Evolutionary conservation across 1,140 invertebrate genomes (phyloP).

Genomic region (Rhynchophorus ferrugineus): DNA sequence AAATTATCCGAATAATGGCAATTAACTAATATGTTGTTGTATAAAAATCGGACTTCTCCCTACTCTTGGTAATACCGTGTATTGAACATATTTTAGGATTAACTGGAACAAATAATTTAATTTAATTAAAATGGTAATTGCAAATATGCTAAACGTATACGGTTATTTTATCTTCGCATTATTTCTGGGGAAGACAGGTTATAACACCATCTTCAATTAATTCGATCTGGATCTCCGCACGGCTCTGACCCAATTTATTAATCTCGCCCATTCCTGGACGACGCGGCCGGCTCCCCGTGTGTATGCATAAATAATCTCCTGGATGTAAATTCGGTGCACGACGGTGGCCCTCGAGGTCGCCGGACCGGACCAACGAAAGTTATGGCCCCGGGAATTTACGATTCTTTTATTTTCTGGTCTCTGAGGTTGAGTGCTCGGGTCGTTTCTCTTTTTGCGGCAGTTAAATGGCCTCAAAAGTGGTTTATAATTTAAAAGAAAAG

Average conservation of each 20-base stretch:
- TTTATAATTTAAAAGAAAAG: constrained; percentile 7
- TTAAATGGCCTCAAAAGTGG: constrained; percentile 8
- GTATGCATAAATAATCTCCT: constrained; percentile 12
- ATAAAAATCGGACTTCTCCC: no score
- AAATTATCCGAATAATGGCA: no score
- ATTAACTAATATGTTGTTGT: no score
- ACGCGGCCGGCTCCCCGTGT: neutral
- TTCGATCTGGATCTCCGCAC: neutral
- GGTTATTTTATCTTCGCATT: no score
- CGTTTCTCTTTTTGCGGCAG: constrained; percentile 4
- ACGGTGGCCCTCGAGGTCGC: constrained; percentile 7
- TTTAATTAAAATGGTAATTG: no score
- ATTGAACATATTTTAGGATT: no score
- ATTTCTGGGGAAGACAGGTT: no score
- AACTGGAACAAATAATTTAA: no score
- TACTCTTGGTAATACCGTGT: no score
- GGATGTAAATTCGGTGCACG: constrained; percentile 17
- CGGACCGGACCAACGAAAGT: constrained; percentile 3
- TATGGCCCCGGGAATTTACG: constrained; percentile 9
- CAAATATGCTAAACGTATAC: no score
- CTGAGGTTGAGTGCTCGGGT: constrained; percentile 1
- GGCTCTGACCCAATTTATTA: constrained; percentile 2
- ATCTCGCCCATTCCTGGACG: constrained; percentile 5
- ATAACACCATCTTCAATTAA: no score
- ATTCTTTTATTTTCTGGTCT: constrained; percentile 15